Evolutionary conservation across 2,888 invertebrate genomes (phyloP).

Genomic region (Leptothorax acervorum): DNA sequence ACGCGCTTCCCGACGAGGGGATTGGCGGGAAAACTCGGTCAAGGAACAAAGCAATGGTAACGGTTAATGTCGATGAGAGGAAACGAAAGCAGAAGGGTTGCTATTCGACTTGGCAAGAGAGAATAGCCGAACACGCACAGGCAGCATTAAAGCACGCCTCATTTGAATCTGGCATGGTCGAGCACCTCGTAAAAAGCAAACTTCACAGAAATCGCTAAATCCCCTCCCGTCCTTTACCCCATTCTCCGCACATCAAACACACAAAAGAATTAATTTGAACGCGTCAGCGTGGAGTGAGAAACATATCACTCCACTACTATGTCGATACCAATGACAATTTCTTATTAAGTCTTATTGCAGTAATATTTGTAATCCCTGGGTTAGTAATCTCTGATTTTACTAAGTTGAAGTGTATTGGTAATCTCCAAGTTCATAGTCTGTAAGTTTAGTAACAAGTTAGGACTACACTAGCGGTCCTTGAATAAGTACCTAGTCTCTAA

Average conservation of each 20-base stretch:
- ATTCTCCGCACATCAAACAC: neutral
- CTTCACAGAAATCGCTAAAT: slow-evolving; percentile 23
- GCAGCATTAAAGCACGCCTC: slow-evolving; percentile 65
- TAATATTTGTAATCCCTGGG: slow-evolving; percentile 18
- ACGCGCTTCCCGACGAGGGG: slow-evolving; percentile 10
- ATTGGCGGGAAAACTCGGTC: slow-evolving; percentile 38
- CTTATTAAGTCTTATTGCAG: neutral
- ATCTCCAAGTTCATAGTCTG: slow-evolving; percentile 30
- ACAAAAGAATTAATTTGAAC: slow-evolving; percentile 21
- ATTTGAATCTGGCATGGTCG: slow-evolving; percentile 65
- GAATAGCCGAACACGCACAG: slow-evolving; percentile 17
- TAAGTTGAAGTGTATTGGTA: slow-evolving; percentile 17
- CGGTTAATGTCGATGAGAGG: slow-evolving; percentile 41
- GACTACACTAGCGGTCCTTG: slow-evolving; percentile 16
- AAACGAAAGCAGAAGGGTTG: slow-evolving; percentile 48
- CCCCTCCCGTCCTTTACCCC: neutral
- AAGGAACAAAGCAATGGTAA: slow-evolving; percentile 27
- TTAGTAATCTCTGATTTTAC: slow-evolving; percentile 22
- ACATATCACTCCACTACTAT: too few species aligned
- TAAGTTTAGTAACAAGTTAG: slow-evolving; percentile 37
- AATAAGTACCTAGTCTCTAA: slow-evolving; percentile 41
- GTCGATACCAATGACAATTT: slow-evolving; percentile 8
- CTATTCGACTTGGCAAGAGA: slow-evolving; percentile 64
- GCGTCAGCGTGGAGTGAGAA: neutral
- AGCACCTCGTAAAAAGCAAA: slow-evolving; percentile 49